Percentiles rank a stretch among this genome's conserved stretches.
Evolutionary conservation across 1,140 invertebrate genomes (phyloP).

Genomic region (Drosophila auraria): DNA sequence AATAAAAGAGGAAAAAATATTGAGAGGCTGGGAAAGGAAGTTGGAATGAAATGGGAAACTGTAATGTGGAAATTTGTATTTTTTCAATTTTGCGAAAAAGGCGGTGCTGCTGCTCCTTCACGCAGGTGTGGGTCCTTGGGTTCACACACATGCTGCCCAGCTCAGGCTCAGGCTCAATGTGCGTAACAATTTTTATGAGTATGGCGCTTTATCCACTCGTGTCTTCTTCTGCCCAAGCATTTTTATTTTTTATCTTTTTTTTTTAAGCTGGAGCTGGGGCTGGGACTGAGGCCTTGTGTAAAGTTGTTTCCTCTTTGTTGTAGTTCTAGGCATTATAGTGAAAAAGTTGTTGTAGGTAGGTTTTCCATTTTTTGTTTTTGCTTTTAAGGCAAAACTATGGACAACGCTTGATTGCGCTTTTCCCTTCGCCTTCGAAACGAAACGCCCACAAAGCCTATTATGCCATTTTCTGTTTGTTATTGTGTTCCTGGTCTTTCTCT

Average conservation of each 20-base stretch:
- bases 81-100: constrained; percentile 48
- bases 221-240: constrained; percentile 30
- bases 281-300: constrained; percentile 7
- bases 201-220: constrained; percentile 64
- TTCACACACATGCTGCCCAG: constrained; percentile 43
- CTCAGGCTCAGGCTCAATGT: constrained; percentile 61
- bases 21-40: background rate
- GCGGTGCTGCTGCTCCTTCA: constrained; percentile 4
- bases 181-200: constrained; percentile 80
- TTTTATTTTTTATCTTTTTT: constrained; percentile 77
- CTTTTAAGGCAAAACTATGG: constrained; percentile 54
- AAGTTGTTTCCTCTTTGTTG: constrained; percentile 52
- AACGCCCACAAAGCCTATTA: constrained; percentile 50
- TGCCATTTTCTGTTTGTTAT: constrained; percentile 68
- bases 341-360: constrained; percentile 44
- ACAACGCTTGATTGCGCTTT: constrained; percentile 75
- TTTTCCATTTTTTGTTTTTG: constrained; percentile 21
- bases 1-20: constrained; percentile 3
- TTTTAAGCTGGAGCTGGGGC: background rate
- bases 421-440: constrained; percentile 35
- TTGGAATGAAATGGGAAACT: constrained; percentile 22
- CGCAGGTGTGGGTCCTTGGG: constrained; percentile 52
- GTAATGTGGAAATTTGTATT: constrained; percentile 47
- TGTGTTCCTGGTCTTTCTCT: constrained; percentile 41
- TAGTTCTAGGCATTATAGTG: constrained; percentile 56